phyloP scores from a whole-genome alignment of 2,888 invertebrate species.

The Rhaphigaster nebulosa region DNA sequence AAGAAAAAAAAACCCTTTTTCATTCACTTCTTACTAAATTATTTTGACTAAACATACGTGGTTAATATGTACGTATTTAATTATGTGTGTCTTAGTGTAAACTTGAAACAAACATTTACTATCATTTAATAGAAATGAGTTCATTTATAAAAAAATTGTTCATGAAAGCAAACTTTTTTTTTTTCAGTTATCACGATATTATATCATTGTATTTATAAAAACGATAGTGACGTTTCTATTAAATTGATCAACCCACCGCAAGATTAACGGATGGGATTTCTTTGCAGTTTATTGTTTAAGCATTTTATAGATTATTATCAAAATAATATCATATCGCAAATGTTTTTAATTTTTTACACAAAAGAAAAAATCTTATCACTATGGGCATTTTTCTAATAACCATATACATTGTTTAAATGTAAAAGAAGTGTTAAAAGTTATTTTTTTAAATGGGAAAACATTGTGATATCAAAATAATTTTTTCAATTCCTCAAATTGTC shows the following conservation, averaged over 20 bases:
- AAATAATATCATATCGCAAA: neutral
- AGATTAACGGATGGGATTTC: neutral
- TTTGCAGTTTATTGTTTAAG: neutral
- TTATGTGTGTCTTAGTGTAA: neutral
- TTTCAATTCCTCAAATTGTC: too few species aligned
- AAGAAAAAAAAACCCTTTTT: neutral
- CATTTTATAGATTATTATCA: neutral
- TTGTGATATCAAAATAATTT: too few species aligned
- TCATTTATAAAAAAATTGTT: neutral
- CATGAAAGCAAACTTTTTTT: too few species aligned
- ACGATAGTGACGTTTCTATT: neutral
- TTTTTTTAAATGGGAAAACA: too few species aligned
- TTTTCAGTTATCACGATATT: neutral
- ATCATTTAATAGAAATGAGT: neutral
- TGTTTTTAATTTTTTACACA: neutral
- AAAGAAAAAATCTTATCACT: too few species aligned
- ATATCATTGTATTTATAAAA: neutral
- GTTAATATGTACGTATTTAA: neutral
- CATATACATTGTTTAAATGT: too few species aligned
- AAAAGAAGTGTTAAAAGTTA: too few species aligned
- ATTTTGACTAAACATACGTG: too few species aligned
- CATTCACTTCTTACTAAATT: neutral
- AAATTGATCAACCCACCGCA: neutral
- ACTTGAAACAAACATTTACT: neutral
- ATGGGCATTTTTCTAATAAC: too few species aligned